Evolutionary conservation across 2,113 vertebrate genomes (phyloP), one percentile per base, ranked within the genome.

Genomic region (Brachypodius melanocephalos): DNA sequence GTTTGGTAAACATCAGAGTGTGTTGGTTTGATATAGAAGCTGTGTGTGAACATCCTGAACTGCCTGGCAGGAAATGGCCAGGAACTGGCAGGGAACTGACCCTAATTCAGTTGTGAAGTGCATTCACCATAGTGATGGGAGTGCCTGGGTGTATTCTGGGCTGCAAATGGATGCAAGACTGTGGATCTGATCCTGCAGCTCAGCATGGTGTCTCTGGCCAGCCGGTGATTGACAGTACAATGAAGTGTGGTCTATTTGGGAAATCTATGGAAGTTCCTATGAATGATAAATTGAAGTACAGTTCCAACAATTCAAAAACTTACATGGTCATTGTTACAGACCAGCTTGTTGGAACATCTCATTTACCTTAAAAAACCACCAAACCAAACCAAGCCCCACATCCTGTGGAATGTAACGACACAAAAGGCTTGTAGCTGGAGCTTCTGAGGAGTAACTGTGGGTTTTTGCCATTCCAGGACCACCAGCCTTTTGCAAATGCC

Each of bases 401-500:
- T 43, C 31, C 55, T 4, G 36, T 57, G 65, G 59, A 9, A 8
- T 1, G 24, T 20, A 45, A 10, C 0, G 3, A 14, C 80, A n/a
- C 32, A 8, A 5, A 12, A 9, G 25, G 1, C 32, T 15, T 15
- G 38, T 25, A 14, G 8, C 34, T 62, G 38, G 24, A 12, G 0
- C 2, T 9, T 5, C 2, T 31, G 88, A 31, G 69, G 22, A 38
- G 46, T 95, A 31, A 90, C 36, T 3, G 3, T 3, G 26, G 16
- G 0, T 62, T 78, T 87, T 48, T 94, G 67, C n/a, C 12, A 1
- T 97, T 97, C 10, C 81, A 99, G 99, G 99, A 99, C 97, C 99
- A 99, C 95, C 99, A 99, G 94, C 99, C 99, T 40, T 99, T 99
- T 63, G 99, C 99, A 43, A 99, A 99, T 1, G 99, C 99, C 26